phyloP scores from a whole-genome alignment of 2,888 invertebrate genomes.

The Pycnomerus fuliginosus region DNA sequence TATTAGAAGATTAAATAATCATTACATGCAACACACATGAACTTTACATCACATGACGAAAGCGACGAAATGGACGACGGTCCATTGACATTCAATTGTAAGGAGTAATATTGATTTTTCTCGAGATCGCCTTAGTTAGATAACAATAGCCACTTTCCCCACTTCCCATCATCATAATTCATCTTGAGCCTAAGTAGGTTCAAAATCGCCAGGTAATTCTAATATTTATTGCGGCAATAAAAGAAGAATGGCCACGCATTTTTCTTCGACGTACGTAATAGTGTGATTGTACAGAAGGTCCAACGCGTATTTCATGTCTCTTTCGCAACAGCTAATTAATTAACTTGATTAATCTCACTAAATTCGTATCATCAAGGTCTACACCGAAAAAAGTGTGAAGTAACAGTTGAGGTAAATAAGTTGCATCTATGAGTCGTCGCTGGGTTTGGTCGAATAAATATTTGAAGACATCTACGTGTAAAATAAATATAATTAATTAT shows the following conservation, averaged over 20 bases:
- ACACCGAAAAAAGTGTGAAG: too few relatives aligned
- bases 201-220: too few relatives aligned
- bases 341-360: too few relatives aligned
- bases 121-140: conserved; percentile 14
- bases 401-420: conserved; percentile 3
- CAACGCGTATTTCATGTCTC: too few relatives aligned
- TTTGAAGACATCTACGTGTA: conserved; percentile 11
- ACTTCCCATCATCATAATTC: conserved; percentile 1
- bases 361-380: too few relatives aligned
- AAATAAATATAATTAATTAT: conserved; percentile 24
- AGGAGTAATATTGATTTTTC: conserved; percentile 22
- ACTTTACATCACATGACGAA: conserved; percentile 34
- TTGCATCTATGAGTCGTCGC: conserved; percentile 12
- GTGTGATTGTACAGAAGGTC: too few relatives aligned
- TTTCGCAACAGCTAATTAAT: too few relatives aligned
- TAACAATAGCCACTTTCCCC: conserved; percentile 13
- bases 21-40: conserved; percentile 32
- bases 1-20: conserved; percentile 32
- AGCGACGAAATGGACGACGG: conserved; percentile 32
- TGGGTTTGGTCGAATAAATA: conserved; percentile 5
- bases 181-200: too few relatives aligned
- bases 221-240: too few relatives aligned
- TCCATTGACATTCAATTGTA: conserved; percentile 26
- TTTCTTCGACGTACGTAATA: too few relatives aligned
- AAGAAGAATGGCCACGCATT: too few relatives aligned